These are phyloP conservation scores for Thelaira solivaga DNA, from an alignment of 2,888 invertebrate species.

Conservation along the genomic window DNA sequence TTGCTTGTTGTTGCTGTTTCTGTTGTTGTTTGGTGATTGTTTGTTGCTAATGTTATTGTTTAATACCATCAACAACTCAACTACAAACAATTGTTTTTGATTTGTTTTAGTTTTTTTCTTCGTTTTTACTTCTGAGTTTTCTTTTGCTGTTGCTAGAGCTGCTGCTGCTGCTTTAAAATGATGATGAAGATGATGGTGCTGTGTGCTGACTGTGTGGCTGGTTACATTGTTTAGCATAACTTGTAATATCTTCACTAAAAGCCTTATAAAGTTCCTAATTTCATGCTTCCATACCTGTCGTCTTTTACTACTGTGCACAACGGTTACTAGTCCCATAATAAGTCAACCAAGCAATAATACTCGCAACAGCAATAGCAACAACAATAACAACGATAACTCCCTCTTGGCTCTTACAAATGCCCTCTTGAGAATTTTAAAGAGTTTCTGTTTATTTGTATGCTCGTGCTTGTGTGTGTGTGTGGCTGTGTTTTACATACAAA, in stretches of 20 bases:
- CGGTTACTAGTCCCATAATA: slow-evolving; percentile 23
- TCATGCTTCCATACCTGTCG: slow-evolving; percentile 59
- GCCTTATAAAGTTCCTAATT: slow-evolving; percentile 59
- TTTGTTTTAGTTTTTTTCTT: not conserved
- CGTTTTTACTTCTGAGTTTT: not conserved
- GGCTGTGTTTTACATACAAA: too few relatives aligned
- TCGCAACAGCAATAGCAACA: not conserved
- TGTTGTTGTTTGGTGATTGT: slow-evolving; percentile 25
- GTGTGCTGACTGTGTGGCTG: too few relatives aligned
- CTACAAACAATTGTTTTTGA: not conserved
- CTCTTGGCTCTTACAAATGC: slow-evolving; percentile 41
- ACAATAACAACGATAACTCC: slow-evolving; percentile 31
- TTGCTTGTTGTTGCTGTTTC: not conserved
- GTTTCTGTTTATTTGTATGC: too few relatives aligned
- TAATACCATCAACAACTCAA: slow-evolving; percentile 43
- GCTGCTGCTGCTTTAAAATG: not conserved
- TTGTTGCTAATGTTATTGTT: slow-evolving; percentile 50
- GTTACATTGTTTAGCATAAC: slow-evolving; percentile 59
- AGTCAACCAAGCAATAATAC: too few relatives aligned
- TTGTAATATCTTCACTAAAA: slow-evolving; percentile 65
- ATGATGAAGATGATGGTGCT: slow-evolving; percentile 9
- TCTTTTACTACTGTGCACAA: slow-evolving; percentile 10
- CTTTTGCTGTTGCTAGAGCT: not conserved
- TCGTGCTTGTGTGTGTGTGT: not conserved
- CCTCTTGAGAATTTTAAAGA: slow-evolving; percentile 31